Evolutionary conservation across 1,140 invertebrate genomes (phyloP).

Genomic region (Diabrotica virgifera): DNA sequence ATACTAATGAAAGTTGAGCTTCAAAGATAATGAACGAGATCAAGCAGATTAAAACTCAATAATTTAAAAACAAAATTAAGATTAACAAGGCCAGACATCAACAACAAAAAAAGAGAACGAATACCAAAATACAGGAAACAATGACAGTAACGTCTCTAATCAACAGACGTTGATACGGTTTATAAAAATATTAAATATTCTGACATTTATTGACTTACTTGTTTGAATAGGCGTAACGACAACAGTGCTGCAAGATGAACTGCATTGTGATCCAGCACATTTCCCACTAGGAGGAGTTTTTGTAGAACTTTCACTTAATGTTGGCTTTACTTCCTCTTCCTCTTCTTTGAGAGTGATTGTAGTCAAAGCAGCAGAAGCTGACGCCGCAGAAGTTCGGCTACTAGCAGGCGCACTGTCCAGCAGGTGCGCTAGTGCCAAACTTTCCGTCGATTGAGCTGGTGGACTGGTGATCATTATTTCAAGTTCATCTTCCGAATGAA

Average conservation of each 20-base stretch:
- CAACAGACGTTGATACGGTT: no score
- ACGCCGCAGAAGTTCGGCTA: conserved; percentile 54
- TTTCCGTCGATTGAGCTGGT: conserved; percentile 70
- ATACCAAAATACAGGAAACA: no score
- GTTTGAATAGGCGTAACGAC: conserved; percentile 63
- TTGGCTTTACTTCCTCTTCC: conserved; percentile 37
- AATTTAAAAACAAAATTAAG: no score
- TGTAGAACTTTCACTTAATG: conserved; percentile 43
- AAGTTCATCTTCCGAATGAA: conserved; percentile 89
- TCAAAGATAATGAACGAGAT: no score
- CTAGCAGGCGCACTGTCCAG: conserved; percentile 59
- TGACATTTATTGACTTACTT: conserved; percentile 33
- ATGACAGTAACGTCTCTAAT: no score
- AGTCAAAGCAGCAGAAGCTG: conserved; percentile 42
- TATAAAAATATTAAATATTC: background rate
- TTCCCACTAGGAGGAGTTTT: conserved; percentile 42
- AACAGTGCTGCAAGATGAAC: conserved; percentile 77
- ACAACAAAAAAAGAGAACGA: no score
- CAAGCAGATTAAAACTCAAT: no score
- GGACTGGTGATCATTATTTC: conserved; percentile 79
- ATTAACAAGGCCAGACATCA: no score
- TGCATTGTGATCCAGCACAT: conserved; percentile 70
- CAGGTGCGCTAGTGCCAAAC: conserved; percentile 67
- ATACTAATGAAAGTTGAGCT: no score
- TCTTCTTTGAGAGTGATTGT: conserved; percentile 44